These are phyloP conservation scores for Ryuthela nishihirai DNA, from an alignment of 2,888 invertebrate genomes.

Conservation along the genomic window DNA sequence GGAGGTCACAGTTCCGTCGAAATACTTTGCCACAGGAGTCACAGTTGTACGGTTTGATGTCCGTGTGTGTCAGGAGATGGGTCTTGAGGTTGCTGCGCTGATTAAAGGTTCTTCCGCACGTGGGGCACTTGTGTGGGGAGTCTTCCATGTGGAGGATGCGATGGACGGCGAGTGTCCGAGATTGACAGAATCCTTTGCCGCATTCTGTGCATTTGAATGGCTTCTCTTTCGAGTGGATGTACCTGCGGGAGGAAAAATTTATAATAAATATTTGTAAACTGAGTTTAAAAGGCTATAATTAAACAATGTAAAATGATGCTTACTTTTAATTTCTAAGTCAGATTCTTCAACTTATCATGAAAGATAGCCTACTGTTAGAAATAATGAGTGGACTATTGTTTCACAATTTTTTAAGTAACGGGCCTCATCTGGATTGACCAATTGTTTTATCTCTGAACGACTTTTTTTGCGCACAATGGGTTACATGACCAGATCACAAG, in stretches of 20 bases:
- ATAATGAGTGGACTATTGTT: too few relatives aligned
- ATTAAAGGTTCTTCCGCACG: constrained; percentile 86
- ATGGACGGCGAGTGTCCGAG: constrained; percentile 95
- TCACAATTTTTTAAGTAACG: too few relatives aligned
- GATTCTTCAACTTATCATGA: too few relatives aligned
- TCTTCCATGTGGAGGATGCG: constrained; percentile 92
- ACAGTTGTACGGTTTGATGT: constrained; percentile 88
- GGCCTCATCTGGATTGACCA: too few relatives aligned
- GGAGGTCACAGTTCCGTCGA: constrained; percentile 82
- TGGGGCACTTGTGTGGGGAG: constrained; percentile 89
- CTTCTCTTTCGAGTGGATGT: constrained; percentile 97
- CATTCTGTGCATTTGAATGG: constrained; percentile 96
- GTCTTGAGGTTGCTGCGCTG: constrained; percentile 90
- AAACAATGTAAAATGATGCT: too few relatives aligned
- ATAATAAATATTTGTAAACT: too few relatives aligned
- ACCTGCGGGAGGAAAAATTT: constrained; percentile 63
- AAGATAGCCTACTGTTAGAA: too few relatives aligned
- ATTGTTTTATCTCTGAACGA: too few relatives aligned
- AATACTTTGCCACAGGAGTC: constrained; percentile 86
- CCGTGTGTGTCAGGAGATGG: constrained; percentile 87
- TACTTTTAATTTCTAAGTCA: too few relatives aligned
- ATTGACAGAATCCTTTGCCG: constrained; percentile 96
- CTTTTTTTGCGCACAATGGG: too few relatives aligned
- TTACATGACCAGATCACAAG: too few relatives aligned
- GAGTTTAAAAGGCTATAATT: too few relatives aligned